Conservation (phyloP, 2,113 vertebrate species). For the Brachyhypopomus gauderio region DNA sequence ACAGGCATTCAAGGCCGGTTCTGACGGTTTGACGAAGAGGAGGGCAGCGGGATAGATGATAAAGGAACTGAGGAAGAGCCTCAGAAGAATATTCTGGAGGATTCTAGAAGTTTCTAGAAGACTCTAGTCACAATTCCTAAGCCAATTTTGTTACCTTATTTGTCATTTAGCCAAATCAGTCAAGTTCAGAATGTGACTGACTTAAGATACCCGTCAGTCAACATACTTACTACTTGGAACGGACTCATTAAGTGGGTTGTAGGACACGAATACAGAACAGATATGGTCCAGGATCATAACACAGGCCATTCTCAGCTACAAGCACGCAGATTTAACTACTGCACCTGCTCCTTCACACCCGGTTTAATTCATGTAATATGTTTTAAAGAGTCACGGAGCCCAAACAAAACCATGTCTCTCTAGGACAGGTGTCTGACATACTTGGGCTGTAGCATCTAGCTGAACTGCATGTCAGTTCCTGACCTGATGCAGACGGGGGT, state of each 20-base stretch:
- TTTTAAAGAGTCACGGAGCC: neutral
- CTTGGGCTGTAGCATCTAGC: neutral
- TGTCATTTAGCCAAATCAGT: neutral
- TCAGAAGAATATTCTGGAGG: neutral
- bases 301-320: too few relatives aligned
- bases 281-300: neutral
- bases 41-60: neutral
- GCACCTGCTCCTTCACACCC: too few relatives aligned
- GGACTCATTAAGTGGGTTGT: too few relatives aligned
- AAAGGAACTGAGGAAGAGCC: neutral
- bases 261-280: too few relatives aligned
- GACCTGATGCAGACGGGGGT: conserved; percentile 72
- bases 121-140: neutral
- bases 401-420: neutral
- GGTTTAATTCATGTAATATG: too few relatives aligned
- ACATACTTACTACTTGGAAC: neutral
- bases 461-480: conserved; percentile 46
- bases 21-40: neutral
- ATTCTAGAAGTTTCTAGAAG: neutral
- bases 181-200: too few relatives aligned
- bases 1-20: neutral
- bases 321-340: neutral
- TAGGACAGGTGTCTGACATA: neutral
- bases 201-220: too few relatives aligned
- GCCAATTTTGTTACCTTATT: neutral